Percentiles rank a stretch among this genome's conserved stretches.
These are phyloP conservation scores for Malurus leucopterus DNA, from an alignment of 2,797 vertebrate species.

Conservation along the genomic window DNA sequence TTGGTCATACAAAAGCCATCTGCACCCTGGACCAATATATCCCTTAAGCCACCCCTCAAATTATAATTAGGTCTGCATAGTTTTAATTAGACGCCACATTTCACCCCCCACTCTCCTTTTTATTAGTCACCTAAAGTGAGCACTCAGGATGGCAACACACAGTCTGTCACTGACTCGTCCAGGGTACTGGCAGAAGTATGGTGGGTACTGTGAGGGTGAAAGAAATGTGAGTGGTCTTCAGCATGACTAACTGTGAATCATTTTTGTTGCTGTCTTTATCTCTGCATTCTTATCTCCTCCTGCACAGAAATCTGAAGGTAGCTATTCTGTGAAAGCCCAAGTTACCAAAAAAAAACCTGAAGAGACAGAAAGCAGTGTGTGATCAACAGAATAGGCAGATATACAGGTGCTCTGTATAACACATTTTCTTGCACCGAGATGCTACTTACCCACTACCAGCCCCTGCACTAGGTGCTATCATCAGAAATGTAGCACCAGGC, in stretches of 20 bases:
- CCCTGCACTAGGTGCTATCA: neutral
- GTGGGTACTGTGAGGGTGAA: neutral
- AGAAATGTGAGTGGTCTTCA: conserved; percentile 26
- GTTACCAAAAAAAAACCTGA: neutral
- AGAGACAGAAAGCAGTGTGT: neutral
- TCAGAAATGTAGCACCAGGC: neutral
- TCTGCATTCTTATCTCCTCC: conserved; percentile 16
- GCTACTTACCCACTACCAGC: neutral
- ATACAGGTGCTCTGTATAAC: conserved; percentile 5
- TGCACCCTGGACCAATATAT: neutral
- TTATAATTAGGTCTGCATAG: neutral
- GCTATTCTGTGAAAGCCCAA: neutral
- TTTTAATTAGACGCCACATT: neutral
- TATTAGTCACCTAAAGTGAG: neutral
- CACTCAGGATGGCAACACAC: neutral
- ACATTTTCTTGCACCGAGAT: neutral
- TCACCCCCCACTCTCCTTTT: neutral
- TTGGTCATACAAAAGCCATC: neutral
- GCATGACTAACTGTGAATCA: conserved; percentile 38
- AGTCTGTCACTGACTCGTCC: neutral
- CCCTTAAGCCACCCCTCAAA: neutral
- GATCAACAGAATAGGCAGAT: conserved; percentile 10
- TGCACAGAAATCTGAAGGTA: conserved; percentile 28
- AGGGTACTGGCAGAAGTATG: neutral
- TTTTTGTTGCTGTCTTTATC: conserved; percentile 2